A percentile compares a stretch with the other conserved stretches of the same genome.
phyloP scores from a whole-genome alignment of 2,797 vertebrate species.

The Fratercula arctica region DNA sequence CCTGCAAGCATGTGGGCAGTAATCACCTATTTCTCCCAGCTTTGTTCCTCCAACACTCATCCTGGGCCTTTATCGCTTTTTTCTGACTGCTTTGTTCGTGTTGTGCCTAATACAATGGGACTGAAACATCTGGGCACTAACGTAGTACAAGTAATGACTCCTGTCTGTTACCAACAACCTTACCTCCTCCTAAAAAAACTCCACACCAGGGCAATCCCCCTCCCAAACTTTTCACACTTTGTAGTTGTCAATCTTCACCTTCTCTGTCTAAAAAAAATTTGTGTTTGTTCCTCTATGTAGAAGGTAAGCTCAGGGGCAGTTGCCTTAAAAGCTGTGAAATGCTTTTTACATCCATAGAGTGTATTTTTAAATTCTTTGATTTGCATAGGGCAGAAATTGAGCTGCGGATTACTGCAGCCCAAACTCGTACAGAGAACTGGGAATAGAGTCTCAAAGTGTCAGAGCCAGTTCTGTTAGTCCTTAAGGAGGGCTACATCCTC shows the following conservation, averaged over 20 bases:
- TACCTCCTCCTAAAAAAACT: not conserved
- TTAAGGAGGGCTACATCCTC: not conserved
- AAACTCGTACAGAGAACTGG: not conserved
- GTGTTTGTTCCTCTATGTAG: not conserved
- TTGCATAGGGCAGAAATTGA: conserved; percentile 14
- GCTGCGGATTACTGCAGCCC: not conserved
- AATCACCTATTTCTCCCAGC: not conserved
- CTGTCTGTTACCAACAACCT: not conserved
- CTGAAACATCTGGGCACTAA: not conserved
- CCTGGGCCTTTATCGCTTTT: not conserved
- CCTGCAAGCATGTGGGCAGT: not conserved
- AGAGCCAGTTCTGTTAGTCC: not conserved
- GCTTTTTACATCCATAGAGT: not conserved
- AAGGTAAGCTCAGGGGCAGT: not conserved
- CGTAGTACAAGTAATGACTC: not conserved
- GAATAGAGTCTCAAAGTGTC: not conserved
- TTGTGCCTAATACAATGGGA: not conserved
- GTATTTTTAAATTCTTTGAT: not conserved
- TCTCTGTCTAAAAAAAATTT: not conserved
- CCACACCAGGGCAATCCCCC: not conserved
- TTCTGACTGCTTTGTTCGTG: not conserved
- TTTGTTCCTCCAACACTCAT: not conserved
- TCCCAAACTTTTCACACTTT: not conserved
- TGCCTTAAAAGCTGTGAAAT: not conserved
- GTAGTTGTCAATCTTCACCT: not conserved